These are phyloP conservation scores for Campopleginae sp. DNA, from an alignment of 2,888 invertebrate genomes.

Conservation along the genomic window DNA sequence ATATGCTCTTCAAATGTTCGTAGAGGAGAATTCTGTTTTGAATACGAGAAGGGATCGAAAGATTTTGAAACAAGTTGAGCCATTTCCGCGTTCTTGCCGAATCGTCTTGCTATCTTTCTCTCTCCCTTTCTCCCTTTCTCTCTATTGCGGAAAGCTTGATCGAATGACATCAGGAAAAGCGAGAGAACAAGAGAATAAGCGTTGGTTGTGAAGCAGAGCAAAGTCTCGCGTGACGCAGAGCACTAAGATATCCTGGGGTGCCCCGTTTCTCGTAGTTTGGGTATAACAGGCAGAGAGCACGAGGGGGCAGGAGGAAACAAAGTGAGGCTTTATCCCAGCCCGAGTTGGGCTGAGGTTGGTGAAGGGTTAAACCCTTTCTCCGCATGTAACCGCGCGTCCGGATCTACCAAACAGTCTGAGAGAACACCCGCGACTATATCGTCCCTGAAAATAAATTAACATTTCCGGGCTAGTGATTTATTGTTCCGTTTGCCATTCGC, in stretches of 20 bases:
- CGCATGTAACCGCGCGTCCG: conserved; percentile 40
- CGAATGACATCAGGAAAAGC: conserved; percentile 28
- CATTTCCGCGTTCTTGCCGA: background rate
- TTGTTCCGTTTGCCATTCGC: conserved; percentile 66
- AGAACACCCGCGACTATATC: conserved; percentile 59
- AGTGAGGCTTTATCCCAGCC: conserved; percentile 54
- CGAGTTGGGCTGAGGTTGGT: conserved; percentile 24
- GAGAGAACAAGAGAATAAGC: conserved; percentile 24
- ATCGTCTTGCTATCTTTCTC: background rate
- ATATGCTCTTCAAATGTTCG: background rate
- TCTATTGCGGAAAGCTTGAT: background rate
- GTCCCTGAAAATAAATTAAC: conserved; percentile 68
- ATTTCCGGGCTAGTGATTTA: conserved; percentile 65
- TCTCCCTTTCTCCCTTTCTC: background rate
- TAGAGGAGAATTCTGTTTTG: background rate
- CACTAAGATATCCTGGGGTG: conserved; percentile 59
- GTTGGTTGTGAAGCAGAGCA: conserved; percentile 25
- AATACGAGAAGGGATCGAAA: background rate
- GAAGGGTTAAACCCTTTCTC: conserved; percentile 38
- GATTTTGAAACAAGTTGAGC: background rate
- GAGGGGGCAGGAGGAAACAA: background rate
- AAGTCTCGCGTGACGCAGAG: conserved; percentile 59
- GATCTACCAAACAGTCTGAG: conserved; percentile 37
- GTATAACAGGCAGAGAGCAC: background rate
- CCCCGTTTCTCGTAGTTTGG: conserved; percentile 29